Evolutionary conservation across 2,797 vertebrate species (phyloP).

Genomic region (Staurois parvus): DNA sequence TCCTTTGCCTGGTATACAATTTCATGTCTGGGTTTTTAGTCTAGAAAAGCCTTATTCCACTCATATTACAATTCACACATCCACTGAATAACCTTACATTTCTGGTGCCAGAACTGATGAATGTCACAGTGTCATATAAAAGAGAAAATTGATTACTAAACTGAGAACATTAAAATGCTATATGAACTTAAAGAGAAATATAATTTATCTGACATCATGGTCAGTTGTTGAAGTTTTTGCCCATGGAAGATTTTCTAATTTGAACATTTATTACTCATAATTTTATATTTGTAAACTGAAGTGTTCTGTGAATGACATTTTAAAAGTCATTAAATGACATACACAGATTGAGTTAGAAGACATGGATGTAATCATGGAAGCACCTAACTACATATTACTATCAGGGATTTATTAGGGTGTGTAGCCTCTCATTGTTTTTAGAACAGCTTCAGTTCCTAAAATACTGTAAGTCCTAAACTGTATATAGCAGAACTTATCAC

Average conservation of each 20-base stretch:
- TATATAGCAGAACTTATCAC: background rate
- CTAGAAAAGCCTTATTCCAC: constrained; percentile 80
- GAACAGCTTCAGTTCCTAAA: background rate
- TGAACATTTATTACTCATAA: background rate
- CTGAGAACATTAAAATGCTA: constrained; percentile 13
- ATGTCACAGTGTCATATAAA: constrained; percentile 49
- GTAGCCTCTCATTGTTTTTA: background rate
- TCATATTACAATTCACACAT: constrained; percentile 79
- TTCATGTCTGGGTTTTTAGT: constrained; percentile 75
- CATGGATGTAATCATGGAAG: no score
- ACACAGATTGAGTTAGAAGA: no score
- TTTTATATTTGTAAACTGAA: background rate
- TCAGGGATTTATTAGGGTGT: background rate
- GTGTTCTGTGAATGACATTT: no score
- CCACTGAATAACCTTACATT: constrained; percentile 76
- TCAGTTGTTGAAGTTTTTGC: background rate
- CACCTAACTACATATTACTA: background rate
- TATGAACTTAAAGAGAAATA: constrained; percentile 5
- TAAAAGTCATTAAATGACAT: no score
- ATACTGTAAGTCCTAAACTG: background rate
- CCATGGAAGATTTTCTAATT: background rate
- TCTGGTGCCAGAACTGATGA: constrained; percentile 77
- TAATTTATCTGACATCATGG: constrained; percentile 2
- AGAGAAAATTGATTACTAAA: constrained; percentile 31
- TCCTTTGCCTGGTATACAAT: constrained; percentile 74